Evolutionary conservation across 2,888 invertebrate species (phyloP).

Genomic region (Eupsilia transversa): DNA sequence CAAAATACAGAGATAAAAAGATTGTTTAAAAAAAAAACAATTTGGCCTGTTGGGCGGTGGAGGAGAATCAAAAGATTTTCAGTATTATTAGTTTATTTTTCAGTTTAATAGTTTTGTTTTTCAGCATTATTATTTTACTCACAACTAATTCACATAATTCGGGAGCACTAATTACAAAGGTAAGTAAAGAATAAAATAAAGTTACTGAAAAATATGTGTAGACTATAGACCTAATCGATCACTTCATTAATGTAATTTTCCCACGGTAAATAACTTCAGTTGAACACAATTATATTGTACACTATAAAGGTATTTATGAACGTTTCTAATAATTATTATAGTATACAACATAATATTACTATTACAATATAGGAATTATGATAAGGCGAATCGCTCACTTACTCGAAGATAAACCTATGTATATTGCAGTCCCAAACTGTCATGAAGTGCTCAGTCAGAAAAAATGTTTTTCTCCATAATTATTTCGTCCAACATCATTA

Average conservation of each 20-base stretch:
- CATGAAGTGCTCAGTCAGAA: constrained; percentile 64
- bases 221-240: background rate
- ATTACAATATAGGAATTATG: constrained; percentile 70
- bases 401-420: constrained; percentile 63
- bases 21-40: background rate
- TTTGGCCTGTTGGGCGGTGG: too few species aligned
- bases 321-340: constrained; percentile 58
- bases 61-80: background rate
- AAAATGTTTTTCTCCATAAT: constrained; percentile 46
- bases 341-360: constrained; percentile 61
- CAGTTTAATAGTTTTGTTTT: too few species aligned
- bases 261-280: constrained; percentile 72
- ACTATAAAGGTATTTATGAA: constrained; percentile 69
- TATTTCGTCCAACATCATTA: background rate
- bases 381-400: constrained; percentile 70
- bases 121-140: background rate
- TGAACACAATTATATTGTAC: constrained; percentile 67
- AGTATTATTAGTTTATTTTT: background rate
- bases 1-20: background rate
- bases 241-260: constrained; percentile 51
- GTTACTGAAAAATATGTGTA: background rate
- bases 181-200: background rate
- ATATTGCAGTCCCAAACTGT: constrained; percentile 28
- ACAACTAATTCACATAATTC: background rate
- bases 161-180: background rate